Conservation (phyloP, 2,888 invertebrate species). For the Diarsia brunnea region DNA sequence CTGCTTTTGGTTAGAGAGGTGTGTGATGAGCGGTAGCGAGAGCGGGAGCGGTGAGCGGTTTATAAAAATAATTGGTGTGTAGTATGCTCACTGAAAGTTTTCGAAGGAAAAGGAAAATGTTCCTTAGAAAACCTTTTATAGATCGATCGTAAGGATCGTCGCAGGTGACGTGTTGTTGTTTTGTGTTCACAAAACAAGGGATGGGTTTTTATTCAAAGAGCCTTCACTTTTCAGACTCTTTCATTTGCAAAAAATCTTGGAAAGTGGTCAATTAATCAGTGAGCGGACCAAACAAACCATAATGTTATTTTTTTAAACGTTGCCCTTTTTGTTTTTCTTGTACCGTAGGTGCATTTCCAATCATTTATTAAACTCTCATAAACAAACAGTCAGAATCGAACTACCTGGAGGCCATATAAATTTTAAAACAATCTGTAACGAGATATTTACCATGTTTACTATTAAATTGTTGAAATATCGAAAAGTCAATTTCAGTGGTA, state of each 20-base stretch:
- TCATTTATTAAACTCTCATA: neutral
- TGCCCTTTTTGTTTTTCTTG: neutral
- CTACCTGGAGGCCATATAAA: too few species aligned
- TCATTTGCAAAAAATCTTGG: neutral
- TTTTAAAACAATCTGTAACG: too few species aligned
- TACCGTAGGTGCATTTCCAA: neutral
- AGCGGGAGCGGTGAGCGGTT: neutral
- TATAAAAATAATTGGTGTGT: neutral
- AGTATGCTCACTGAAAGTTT: neutral
- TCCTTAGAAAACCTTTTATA: too few species aligned
- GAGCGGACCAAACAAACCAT: too few species aligned
- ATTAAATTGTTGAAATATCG: too few species aligned
- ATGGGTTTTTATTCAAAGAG: neutral
- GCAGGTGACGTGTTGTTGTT: neutral
- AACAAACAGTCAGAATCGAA: too few species aligned
- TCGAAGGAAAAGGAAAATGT: neutral
- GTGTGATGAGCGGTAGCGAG: slow-evolving; percentile 18
- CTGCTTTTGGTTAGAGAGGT: slow-evolving; percentile 14
- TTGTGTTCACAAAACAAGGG: neutral
- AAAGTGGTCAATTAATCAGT: too few species aligned
- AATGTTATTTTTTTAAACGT: too few species aligned
- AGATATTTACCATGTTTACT: too few species aligned
- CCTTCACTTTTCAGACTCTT: neutral
- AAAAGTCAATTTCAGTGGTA: too few species aligned
- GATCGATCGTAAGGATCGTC: neutral